Conservation (phyloP, 2,797 vertebrate genomes). For the Neosilurus hyrtlii region DNA sequence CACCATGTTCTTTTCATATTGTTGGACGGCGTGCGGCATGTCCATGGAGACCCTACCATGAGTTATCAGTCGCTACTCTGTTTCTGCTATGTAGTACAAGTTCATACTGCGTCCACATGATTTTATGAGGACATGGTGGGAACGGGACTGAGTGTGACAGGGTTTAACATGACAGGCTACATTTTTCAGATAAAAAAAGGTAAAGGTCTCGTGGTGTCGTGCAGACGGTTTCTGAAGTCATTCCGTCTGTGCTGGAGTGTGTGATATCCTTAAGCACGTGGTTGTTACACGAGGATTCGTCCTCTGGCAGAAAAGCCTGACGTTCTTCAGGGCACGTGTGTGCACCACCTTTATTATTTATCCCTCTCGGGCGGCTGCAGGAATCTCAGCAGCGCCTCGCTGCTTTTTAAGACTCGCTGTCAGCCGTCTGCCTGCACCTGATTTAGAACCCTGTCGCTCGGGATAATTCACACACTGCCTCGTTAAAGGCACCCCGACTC, state of each 20-base stretch:
- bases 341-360: slow-evolving; percentile 56
- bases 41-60: no score
- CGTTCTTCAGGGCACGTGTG: slow-evolving; percentile 23
- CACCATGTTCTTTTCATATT: no score
- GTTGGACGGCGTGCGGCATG: no score
- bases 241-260: not conserved
- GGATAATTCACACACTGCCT: slow-evolving; percentile 47
- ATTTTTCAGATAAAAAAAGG: not conserved
- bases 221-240: not conserved
- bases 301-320: not conserved
- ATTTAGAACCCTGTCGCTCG: slow-evolving; percentile 55
- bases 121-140: no score
- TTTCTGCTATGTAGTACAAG: no score
- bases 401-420: slow-evolving; percentile 60
- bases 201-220: no score
- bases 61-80: no score
- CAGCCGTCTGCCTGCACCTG: slow-evolving; percentile 58
- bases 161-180: not conserved
- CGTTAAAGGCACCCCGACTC: slow-evolving; percentile 22
- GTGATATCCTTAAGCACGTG: not conserved
- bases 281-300: not conserved
- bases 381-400: slow-evolving; percentile 57
- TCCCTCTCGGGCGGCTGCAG: slow-evolving; percentile 54
- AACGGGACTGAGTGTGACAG: not conserved
- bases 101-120: no score